A percentile compares a stretch with the other conserved stretches of the same genome.
phyloP scores from a whole-genome alignment of 2,113 vertebrate genomes.

The Notiomystis cincta region DNA sequence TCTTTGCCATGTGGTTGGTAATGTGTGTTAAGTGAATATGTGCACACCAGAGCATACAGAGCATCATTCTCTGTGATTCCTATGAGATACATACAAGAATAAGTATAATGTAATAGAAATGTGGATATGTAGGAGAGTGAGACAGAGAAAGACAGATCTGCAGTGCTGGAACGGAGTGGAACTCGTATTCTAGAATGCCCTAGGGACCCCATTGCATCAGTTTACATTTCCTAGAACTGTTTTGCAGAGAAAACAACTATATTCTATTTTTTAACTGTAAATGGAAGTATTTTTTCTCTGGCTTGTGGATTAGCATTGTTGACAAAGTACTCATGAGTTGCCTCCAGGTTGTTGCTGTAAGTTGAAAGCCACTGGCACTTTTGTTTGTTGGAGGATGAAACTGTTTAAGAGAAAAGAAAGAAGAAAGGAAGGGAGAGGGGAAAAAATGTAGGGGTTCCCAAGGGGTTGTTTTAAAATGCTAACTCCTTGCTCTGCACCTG shows the following conservation, averaged over 20 bases:
- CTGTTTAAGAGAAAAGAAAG: not conserved
- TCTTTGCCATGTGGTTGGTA: not conserved
- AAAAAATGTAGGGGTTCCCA: not conserved
- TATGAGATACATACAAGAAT: not conserved
- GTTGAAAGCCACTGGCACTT: conserved; percentile 44
- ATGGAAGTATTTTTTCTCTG: not conserved
- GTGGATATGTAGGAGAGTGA: not conserved
- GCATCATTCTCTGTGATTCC: not conserved
- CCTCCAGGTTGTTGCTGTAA: not conserved
- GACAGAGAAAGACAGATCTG: not conserved
- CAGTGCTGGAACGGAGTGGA: not conserved
- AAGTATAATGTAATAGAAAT: not conserved
- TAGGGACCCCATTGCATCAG: not conserved
- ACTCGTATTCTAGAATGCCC: not conserved
- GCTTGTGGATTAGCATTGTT: not conserved
- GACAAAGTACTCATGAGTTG: not conserved
- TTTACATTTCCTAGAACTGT: not conserved
- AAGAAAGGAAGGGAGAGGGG: not conserved
- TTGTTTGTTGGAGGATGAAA: conserved; percentile 11
- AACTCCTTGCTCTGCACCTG: not conserved
- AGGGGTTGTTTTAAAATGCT: not conserved
- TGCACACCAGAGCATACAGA: not conserved
- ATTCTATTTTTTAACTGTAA: not conserved
- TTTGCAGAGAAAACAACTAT: not conserved
- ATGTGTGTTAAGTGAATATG: not conserved